Percentiles rank a stretch among this genome's conserved stretches.
These are phyloP conservation scores for Ianthella basta DNA, from an alignment of 37 sponge, comb jelly and placozoan species.

Conservation along the genomic window DNA sequence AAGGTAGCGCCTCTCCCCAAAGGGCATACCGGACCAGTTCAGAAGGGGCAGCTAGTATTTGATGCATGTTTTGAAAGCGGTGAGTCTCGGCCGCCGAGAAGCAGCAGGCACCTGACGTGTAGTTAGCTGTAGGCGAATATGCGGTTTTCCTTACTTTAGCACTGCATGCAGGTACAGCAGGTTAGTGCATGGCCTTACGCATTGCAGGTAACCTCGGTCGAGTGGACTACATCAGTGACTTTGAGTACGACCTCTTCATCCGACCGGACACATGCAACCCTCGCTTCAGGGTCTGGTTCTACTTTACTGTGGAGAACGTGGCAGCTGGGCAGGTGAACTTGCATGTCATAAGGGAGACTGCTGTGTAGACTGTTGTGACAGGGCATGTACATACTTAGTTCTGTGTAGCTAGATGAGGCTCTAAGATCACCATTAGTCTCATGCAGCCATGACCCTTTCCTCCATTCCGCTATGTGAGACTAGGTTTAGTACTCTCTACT, in stretches of 20 bases:
- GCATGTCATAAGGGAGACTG: neutral
- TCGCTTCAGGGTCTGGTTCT: slow-evolving; percentile 91
- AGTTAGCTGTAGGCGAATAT: slow-evolving; percentile 19
- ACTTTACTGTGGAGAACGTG: slow-evolving; percentile 87
- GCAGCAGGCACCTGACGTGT: neutral
- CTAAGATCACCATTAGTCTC: too few species aligned
- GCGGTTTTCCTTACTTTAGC: too few species aligned
- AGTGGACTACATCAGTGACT: slow-evolving; percentile 89
- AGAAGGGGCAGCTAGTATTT: slow-evolving; percentile 77
- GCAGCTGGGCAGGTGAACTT: slow-evolving; percentile 66
- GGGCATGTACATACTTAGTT: too few species aligned
- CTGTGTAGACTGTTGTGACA: too few species aligned
- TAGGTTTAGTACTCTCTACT: too few species aligned
- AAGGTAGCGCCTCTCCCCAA: slow-evolving; percentile 58
- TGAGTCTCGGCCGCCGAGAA: slow-evolving; percentile 15
- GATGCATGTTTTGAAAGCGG: slow-evolving; percentile 93
- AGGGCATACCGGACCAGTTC: slow-evolving; percentile 36
- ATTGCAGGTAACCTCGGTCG: slow-evolving; percentile 87
- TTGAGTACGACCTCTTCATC: slow-evolving; percentile 94
- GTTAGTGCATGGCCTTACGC: too few species aligned
- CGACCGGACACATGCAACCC: slow-evolving; percentile 97
- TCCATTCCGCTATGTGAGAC: neutral
- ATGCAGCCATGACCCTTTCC: neutral
- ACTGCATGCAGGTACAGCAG: too few species aligned
- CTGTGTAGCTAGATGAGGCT: too few species aligned